Conservation (phyloP, 2,113 vertebrate species). For the Entelurus aequoreus region DNA sequence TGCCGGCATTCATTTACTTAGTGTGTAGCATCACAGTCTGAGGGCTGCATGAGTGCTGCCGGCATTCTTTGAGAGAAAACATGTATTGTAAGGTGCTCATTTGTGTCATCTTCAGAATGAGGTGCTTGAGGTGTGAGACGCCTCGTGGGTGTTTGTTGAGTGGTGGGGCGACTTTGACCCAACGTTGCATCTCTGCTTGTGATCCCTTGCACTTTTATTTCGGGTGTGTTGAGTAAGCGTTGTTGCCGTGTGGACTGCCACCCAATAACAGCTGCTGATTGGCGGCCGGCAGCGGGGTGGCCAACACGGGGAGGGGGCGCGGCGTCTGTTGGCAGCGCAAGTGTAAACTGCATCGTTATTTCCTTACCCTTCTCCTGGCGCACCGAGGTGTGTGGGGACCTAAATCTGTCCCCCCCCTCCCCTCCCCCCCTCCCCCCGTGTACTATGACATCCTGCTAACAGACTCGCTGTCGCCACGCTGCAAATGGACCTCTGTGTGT, state of each 20-base stretch:
- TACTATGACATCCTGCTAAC: conserved; percentile 75
- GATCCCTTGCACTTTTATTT: conserved; percentile 68
- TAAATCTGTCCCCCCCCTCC: conserved; percentile 65
- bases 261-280: conserved; percentile 50
- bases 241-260: conserved; percentile 63
- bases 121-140: no score
- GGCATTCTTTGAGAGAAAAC: no score
- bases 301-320: neutral
- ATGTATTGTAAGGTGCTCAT: no score
- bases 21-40: no score
- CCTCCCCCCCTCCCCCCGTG: conserved; percentile 25
- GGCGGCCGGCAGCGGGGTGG: conserved; percentile 30
- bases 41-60: no score
- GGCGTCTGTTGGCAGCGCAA: conserved; percentile 49
- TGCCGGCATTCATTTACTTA: no score
- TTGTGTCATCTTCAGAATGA: no score
- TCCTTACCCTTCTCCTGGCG: conserved; percentile 34
- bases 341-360: conserved; percentile 68
- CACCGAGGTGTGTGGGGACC: conserved; percentile 63
- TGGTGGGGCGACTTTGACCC: conserved; percentile 26
- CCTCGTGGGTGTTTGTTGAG: no score
- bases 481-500: conserved; percentile 66
- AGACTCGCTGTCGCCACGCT: conserved; percentile 79
- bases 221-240: conserved; percentile 59
- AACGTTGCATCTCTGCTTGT: conserved; percentile 17